Base-by-base conservation (phyloP, 1,140 invertebrate genomes). In the Sogatella furcifera region DNA sequence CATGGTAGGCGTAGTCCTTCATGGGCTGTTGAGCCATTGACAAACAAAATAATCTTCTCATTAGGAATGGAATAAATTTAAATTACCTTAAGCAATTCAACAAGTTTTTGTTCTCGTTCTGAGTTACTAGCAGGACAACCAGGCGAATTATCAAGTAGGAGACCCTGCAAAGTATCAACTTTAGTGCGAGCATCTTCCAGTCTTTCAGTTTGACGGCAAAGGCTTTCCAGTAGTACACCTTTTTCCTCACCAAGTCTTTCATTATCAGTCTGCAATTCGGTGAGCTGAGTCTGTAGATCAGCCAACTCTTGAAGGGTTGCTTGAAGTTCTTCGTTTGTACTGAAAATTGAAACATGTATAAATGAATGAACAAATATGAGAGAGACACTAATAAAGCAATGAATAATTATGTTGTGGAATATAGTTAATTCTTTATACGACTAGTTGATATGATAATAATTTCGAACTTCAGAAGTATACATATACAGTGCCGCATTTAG, bases 301-400 rank as follows among this genome's bases (percentile, higher is more conserved):
- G 89, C 87, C 57, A 96, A 75, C 74, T 96, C 93, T 67, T 95
- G 92, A 44, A 96, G 77, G 0, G 93, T 96, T 0, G 93, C 94
- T 76, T 96, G 92, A 0, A 97, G 77, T 74, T 97, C 94, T 75
- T 97, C 93, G 71, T 90, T 94, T n/a, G 93, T 96, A 54, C 86
- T 86, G 66, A 59, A 44, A 46, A 52, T 17, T 28, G 6, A 28
- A 28, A 28, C 2, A 28, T n/a, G n/a, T n/a, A n/a, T n/a, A n/a
- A n/a, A n/a, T n/a, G n/a, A n/a, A n/a, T n/a, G n/a, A n/a, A n/a
- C n/a, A n/a, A n/a, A n/a, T n/a, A n/a, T n/a, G n/a, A n/a, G n/a
- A n/a, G n/a, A n/a, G n/a, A n/a, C n/a, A n/a, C n/a, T n/a, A n/a
- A n/a, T n/a, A n/a, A n/a, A n/a, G n/a, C n/a, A n/a, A n/a, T n/a